Base-by-base conservation (phyloP, 2,113 vertebrate species). In the Etheostoma spectabile region DNA sequence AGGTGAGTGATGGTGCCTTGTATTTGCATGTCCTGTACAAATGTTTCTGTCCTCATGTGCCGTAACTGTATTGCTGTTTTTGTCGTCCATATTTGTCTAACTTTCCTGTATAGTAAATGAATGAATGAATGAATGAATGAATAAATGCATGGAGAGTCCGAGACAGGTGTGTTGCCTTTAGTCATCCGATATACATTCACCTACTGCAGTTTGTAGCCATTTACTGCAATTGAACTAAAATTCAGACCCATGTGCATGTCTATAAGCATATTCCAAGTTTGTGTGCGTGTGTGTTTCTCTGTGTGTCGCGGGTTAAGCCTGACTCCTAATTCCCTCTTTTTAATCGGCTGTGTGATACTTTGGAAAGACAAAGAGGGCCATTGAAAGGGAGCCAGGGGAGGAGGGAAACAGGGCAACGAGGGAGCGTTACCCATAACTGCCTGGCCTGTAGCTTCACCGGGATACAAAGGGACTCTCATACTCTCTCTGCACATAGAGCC, bases 321-420 rank as follows among this genome's bases (percentile, higher is more conserved):
- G 92, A 93, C 92, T 94, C 88, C 90, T 95, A 95, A 95, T 95
- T 94, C 93, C 90, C 87, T 89, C 86, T 59, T 82, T 94, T 93
- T 94, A 95, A 95, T 95, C 89, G 86, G 91, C 93, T 92, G 94
- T 92, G 93, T 94, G 94, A 95, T 95, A 94, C 94, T 94, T 93
- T 92, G 79, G 61, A 86, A 89, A 92, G 88, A 96, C 95, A 96
- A 96, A 95, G 94, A 89, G 72, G 79, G 76, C 90, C 91, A 94
- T 95, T 96, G 91, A 95, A 88, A 52, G 85, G 84, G 75, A 69
- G 76, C 66, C 52, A 30, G 33, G 72, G 61, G 87, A 38, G 82
- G 83, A 62, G 84, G 83, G 89, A 70, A 67, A 21, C 56, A 42
- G 88, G 86, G 87, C 85, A 88, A 82, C 48, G 87, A 87, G 83